Base-by-base conservation (phyloP, 2,797 vertebrate genomes). In the Mus minutoides region DNA sequence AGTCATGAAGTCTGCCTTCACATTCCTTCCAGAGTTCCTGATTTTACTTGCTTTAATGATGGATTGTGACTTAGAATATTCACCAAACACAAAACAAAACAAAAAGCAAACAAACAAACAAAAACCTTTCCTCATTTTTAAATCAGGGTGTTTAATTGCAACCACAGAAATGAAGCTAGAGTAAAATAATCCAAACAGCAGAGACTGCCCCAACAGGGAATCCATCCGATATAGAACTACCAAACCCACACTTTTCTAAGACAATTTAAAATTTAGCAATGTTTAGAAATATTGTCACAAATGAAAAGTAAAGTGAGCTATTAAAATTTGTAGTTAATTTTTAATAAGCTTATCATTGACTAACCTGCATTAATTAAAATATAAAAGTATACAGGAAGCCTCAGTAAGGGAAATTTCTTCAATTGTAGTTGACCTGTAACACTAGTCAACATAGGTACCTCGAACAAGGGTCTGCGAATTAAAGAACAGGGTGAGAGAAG, bases 331-430 rank as follows among this genome's bases (percentile, higher is more conserved):
- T 93, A 34, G 4, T 31, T 82, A 17, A 82, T 77, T 92, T 77
- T 93, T 91, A 91, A 82, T 91, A 85, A 82, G 14, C 67, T 9
- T 94, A 84, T 80, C 34, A 80, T 4, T 77, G 34, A 77, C 26
- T 71, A 64, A 89, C 2, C 14, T 43, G 0, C 0, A 40, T 29
- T 62, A 62, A 83, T 14, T 78, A 77, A 85, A 92, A 79, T 73
- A 24, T 40, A 34, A 71, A 21, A 85, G 87, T 49, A 37, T 34
- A 22, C 31, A 91, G 40, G 29, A 94, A 91, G n/a, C 67, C 26
- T 13, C n/a, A 58, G 26, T n/a, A 56, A 37, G n/a, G 46, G 9
- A 95, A 80, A 26, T 90, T 90, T 89, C 37, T 91, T 94, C 91
- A 60, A 26, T 26, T 60, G 58, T 60, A 60, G 24, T 60, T 10